phyloP scores from a whole-genome alignment of 2,888 invertebrate species.

The Lithophane leautieri region DNA sequence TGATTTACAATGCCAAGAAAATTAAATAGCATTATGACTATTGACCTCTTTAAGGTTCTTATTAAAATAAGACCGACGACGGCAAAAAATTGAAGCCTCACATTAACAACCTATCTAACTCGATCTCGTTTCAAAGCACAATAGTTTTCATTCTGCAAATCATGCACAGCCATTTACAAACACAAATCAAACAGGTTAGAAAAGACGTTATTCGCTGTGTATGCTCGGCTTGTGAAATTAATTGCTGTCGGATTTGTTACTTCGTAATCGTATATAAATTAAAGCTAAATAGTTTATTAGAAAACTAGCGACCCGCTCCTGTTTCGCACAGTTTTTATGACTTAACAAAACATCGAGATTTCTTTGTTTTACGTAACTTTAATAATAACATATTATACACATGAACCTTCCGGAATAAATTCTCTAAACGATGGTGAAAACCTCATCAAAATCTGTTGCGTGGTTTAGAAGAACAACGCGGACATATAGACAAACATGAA shows the following conservation, averaged over 20 bases:
- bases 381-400: no score
- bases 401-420: no score
- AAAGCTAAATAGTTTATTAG: no score
- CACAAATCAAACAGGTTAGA: constrained; percentile 31
- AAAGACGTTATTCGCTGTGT: constrained; percentile 14
- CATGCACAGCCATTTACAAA: constrained; percentile 48
- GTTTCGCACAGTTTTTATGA: no score
- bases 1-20: not conserved
- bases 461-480: no score
- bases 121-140: constrained; percentile 40
- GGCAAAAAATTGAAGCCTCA: constrained; percentile 34
- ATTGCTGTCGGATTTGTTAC: constrained; percentile 15
- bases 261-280: not conserved
- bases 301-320: no score
- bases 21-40: not conserved
- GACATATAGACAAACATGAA: no score
- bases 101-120: constrained; percentile 25
- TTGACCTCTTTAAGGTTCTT: not conserved
- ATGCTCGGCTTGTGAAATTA: constrained; percentile 28
- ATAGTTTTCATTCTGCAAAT: constrained; percentile 52
- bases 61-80: constrained; percentile 15
- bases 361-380: no score
- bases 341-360: no score
- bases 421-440: no score
- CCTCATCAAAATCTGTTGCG: no score